Percentiles rank a stretch among this genome's conserved stretches.
Conservation (phyloP, 2,797 vertebrate genomes). For the Astyanax mexicanus region DNA sequence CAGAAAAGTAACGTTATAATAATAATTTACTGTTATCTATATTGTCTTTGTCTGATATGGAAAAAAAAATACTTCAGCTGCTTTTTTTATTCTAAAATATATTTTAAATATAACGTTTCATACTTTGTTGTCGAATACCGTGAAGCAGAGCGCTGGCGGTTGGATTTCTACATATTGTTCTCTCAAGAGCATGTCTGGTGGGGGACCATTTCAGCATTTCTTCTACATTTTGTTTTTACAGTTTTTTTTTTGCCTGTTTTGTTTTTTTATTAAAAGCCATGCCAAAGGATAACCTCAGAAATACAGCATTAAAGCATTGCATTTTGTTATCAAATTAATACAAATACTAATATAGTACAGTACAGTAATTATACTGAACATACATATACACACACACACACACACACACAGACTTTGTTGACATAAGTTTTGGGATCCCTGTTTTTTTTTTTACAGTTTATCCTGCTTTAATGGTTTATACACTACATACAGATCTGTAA, state of each 20-base stretch:
- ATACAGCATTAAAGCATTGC: constrained; percentile 2
- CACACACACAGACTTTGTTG: too few species aligned
- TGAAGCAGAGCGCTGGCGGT: constrained; percentile 9
- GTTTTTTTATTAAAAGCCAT: constrained; percentile 24
- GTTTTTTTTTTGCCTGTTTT: constrained; percentile 12
- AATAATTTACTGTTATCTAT: constrained; percentile 6
- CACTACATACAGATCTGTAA: too few species aligned
- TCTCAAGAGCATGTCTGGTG: constrained; percentile 5
- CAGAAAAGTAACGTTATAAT: constrained; percentile 11
- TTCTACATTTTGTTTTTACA: constrained; percentile 14
- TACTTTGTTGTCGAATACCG: constrained; percentile 25
- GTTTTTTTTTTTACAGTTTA: too few species aligned
- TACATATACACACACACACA: too few species aligned
- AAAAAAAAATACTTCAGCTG: constrained; percentile 20
- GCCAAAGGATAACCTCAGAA: constrained; percentile 41
- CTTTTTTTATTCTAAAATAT: constrained; percentile 17
- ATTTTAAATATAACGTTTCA: constrained; percentile 46
- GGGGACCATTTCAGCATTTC: constrained; percentile 56
- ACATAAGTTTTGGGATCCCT: too few species aligned
- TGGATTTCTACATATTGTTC: constrained; percentile 30
- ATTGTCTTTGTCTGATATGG: constrained; percentile 13
- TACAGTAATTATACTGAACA: too few species aligned
- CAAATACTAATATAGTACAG: too few species aligned
- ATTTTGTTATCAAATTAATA: neutral
- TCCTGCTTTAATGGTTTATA: too few species aligned